phyloP scores from a whole-genome alignment of 1,140 invertebrate genomes.

The Lerema accius region DNA sequence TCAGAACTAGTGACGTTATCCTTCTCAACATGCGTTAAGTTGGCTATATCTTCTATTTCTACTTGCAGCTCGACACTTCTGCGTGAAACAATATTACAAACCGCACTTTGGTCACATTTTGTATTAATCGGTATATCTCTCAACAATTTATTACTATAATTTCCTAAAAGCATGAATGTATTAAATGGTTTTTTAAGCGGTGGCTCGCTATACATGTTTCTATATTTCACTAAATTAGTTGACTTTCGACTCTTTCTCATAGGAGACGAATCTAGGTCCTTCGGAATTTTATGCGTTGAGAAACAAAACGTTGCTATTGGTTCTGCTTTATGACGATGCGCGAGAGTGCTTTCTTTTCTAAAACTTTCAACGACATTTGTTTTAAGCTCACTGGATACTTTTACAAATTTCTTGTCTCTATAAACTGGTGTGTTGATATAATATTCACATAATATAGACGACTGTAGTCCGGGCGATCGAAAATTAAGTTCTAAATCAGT shows the following conservation, averaged over 20 bases:
- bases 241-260: constrained; percentile 65
- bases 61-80: constrained; percentile 38
- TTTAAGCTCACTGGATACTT: neutral
- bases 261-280: constrained; percentile 20
- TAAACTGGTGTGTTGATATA: constrained; percentile 37
- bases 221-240: constrained; percentile 70
- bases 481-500: constrained; percentile 47
- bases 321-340: constrained; percentile 6
- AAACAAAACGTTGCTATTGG: constrained; percentile 43
- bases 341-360: neutral
- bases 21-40: constrained; percentile 44
- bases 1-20: constrained; percentile 47
- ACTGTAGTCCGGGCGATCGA: constrained; percentile 31
- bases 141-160: constrained; percentile 40
- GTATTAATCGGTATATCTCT: constrained; percentile 5
- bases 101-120: neutral
- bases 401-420: constrained; percentile 10
- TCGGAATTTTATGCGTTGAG: constrained; percentile 26
- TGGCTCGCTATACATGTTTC: constrained; percentile 57
- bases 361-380: neutral
- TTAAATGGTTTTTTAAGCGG: constrained; percentile 50
- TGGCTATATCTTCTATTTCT: constrained; percentile 29
- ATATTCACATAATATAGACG: constrained; percentile 41
- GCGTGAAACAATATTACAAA: constrained; percentile 15
- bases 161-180: constrained; percentile 55